A percentile compares a stretch with the other conserved stretches of the same genome.
These are phyloP conservation scores for Amphimallon solstitiale DNA, from an alignment of 2,888 invertebrate genomes.

Conservation along the genomic window DNA sequence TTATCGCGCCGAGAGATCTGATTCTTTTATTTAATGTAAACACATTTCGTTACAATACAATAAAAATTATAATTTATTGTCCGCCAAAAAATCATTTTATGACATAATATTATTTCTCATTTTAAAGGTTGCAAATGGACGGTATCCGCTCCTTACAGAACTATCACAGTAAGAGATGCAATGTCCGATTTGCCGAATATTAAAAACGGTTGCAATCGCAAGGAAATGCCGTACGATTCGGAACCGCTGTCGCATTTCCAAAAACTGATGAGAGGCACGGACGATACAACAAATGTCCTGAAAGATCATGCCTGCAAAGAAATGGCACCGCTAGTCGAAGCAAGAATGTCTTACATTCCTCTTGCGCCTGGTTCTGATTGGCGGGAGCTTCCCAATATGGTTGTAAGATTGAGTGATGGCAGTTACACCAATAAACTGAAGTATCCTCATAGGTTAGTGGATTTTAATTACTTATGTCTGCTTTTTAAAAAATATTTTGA, in stretches of 20 bases:
- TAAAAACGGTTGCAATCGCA: slow-evolving; percentile 74
- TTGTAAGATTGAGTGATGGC: slow-evolving; percentile 76
- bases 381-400: slow-evolving; percentile 85
- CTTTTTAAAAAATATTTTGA: slow-evolving; percentile 5
- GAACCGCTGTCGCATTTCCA: slow-evolving; percentile 82
- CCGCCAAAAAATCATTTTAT: too few relatives aligned
- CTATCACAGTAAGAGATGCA: slow-evolving; percentile 81
- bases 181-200: slow-evolving; percentile 85
- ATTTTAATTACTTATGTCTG: not conserved
- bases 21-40: too few relatives aligned
- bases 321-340: slow-evolving; percentile 82
- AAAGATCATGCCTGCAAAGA: slow-evolving; percentile 86
- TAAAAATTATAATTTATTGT: too few relatives aligned
- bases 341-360: slow-evolving; percentile 80
- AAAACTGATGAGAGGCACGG: slow-evolving; percentile 70
- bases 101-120: too few relatives aligned
- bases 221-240: slow-evolving; percentile 77
- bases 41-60: too few relatives aligned
- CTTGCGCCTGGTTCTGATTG: slow-evolving; percentile 82
- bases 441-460: slow-evolving; percentile 64
- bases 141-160: slow-evolving; percentile 78
- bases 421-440: slow-evolving; percentile 70
- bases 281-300: slow-evolving; percentile 41
- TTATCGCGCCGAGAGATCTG: too few relatives aligned
- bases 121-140: slow-evolving; percentile 67